Evolutionary conservation across 2,113 vertebrate genomes (phyloP), one percentile per base, ranked within the genome.

Genomic region (Hiodon alosoides): DNA sequence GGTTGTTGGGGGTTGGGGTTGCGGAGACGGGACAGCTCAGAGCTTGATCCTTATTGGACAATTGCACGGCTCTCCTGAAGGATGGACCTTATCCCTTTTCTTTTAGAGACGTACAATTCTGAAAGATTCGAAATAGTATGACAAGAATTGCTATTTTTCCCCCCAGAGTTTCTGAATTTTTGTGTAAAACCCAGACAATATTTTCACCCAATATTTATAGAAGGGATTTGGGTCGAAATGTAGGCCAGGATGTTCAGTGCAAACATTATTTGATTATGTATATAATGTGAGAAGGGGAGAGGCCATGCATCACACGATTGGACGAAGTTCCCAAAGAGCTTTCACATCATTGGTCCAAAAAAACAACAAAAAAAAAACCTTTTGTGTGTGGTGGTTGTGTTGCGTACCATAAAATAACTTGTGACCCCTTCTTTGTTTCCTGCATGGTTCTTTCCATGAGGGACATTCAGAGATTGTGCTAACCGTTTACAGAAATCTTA

Each of bases 191-290:
- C 70, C 11, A 4, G 10, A 46, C 59, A 14, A 48, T 10, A 55
- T 55, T n/a, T 47, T 31, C 48, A 47, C 46, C 59, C 14, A 57
- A 59, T 58, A 71, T 59, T 46, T 52, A 17, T 16, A 17, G n/a
- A 69, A 54, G 68, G 54, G 16, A 59, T 71, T 71, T 71, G 71
- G 71, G 58, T 61, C 71, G 61, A n/a, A 72, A 61, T 61, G 14
- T 72, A 60, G 71, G 71, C 58, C 71, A 61, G 46, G 51, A 47
- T 72, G 55, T 72, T 71, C 69, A 58, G 69, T 71, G 55, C 69
- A 58, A 58, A 59, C 14, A 60, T 72, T 61, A 16, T 61, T 61
- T 60, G 71, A 57, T 72, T 72, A n/a, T 72, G 71, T 72, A 61
- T 51, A 61, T 61, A 61, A 16, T 60, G 17, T 57, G 10, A 5